Evolutionary conservation across 2,113 vertebrate genomes (phyloP).

Genomic region (Alligator mississippiensis): DNA sequence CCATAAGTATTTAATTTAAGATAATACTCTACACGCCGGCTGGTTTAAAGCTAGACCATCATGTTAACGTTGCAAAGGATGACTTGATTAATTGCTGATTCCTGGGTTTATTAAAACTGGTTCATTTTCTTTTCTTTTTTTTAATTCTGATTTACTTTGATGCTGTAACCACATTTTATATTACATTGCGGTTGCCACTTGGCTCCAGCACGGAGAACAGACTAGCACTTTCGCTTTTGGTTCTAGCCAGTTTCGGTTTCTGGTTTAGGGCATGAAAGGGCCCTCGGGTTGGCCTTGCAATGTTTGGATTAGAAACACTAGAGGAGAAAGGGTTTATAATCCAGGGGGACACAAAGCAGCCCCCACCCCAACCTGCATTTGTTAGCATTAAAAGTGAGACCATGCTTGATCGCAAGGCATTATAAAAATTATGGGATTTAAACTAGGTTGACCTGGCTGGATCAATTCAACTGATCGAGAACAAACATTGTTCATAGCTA

Average conservation of each 20-base stretch:
- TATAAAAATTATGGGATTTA: background rate
- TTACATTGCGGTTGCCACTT: slow-evolving; percentile 9
- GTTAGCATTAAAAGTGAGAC: slow-evolving; percentile 2
- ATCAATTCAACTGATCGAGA: background rate
- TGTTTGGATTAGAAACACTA: background rate
- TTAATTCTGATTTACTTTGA: slow-evolving; percentile 39
- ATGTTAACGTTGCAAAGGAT: slow-evolving; percentile 55
- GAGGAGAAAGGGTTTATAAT: no score
- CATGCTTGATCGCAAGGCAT: background rate
- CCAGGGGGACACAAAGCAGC: background rate
- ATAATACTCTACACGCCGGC: background rate
- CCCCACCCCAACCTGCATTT: background rate
- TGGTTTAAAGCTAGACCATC: background rate
- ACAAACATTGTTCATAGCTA: background rate
- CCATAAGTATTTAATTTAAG: background rate
- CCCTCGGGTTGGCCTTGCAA: no score
- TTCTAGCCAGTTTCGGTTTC: background rate
- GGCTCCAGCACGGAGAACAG: slow-evolving; percentile 23
- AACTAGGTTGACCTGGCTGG: background rate
- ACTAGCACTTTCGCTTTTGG: background rate
- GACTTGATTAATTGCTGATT: slow-evolving; percentile 27
- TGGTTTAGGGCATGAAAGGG: background rate
- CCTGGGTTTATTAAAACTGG: slow-evolving; percentile 13
- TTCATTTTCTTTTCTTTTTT: slow-evolving; percentile 31
- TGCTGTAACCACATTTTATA: background rate